These are phyloP conservation scores for Andricus quercusramuli DNA, from an alignment of 2,888 invertebrate species.

Conservation along the genomic window DNA sequence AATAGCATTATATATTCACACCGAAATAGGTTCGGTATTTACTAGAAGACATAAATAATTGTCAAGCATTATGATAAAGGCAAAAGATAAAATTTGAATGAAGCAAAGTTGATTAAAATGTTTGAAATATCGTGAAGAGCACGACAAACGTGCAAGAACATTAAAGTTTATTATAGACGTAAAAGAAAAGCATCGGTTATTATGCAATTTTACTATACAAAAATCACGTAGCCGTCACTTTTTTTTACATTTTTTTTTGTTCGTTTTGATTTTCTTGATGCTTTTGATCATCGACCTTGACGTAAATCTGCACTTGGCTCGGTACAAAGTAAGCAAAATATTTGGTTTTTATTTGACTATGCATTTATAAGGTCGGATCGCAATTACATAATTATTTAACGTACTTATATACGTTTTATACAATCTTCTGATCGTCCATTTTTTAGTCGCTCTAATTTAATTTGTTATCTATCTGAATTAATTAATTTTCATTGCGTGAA, in stretches of 20 bases:
- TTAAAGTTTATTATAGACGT: background rate
- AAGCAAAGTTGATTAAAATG: background rate
- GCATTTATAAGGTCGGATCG: background rate
- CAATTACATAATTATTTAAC: background rate
- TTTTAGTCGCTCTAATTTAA: background rate
- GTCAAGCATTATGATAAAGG: background rate
- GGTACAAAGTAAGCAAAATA: background rate
- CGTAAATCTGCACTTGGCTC: background rate
- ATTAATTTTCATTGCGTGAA: background rate
- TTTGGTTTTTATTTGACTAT: slow-evolving; percentile 1
- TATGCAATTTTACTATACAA: background rate
- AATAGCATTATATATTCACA: background rate
- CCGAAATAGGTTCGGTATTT: background rate
- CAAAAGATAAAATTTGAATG: background rate
- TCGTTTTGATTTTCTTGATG: background rate
- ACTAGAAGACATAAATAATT: background rate
- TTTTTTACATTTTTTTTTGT: background rate
- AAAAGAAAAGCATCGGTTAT: background rate
- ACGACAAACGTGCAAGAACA: background rate
- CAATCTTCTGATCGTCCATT: background rate
- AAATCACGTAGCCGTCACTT: background rate
- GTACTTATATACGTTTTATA: background rate
- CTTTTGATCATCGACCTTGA: background rate
- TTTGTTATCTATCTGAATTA: background rate
- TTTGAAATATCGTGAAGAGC: background rate